Base-by-base conservation (phyloP, 1,140 invertebrate species). In the Apis dorsata region DNA sequence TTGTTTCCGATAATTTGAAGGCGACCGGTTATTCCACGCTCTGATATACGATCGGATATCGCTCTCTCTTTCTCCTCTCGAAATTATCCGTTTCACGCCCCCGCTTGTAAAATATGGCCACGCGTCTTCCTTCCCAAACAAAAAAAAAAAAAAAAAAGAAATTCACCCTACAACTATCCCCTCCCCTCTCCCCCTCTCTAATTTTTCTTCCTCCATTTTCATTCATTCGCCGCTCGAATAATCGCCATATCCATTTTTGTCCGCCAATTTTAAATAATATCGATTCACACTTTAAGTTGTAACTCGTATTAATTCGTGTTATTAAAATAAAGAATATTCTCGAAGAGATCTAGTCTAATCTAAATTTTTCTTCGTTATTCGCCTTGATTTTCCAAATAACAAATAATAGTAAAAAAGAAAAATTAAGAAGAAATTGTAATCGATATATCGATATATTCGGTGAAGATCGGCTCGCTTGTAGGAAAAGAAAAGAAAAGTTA, bases 1-100 rank as follows among this genome's bases (percentile, higher is more conserved):
- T 93, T 88, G 92, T 93, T 93, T 93, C 89, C 91, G 91, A 93
- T 93, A 93, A 93, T 93, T 93, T 91, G 89, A 92, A 91, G 91
- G 91, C 89, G 86, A 88, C 85, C 84, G 81, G 86, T 87, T 82
- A 76, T 86, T 65, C 73, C 63, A 77, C 75, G 75, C 68, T 77
- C 83, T 92, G 91, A 92, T 92, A 91, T 92, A 92, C 90, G 92
- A 92, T 91, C 91, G 83, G 81, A 85, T 88, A 90, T 90, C 85
- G 89, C 81, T 91, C 89, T 88, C 85, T 80, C 83, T n/a, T n/a
- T 79, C 82, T 86, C 85, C 90, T 86, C 85, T 79, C 78, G 88
- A 92, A 92, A 93, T 92, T 92, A 92, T 92, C 90, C 86, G 90
- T 92, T 91, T 92, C 90, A 92, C 91, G 91, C 91, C 90, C 86